Evolutionary conservation across 2,888 invertebrate species (phyloP), one percentile per base, ranked within the genome.

Genomic region (Pecten maximus): DNA sequence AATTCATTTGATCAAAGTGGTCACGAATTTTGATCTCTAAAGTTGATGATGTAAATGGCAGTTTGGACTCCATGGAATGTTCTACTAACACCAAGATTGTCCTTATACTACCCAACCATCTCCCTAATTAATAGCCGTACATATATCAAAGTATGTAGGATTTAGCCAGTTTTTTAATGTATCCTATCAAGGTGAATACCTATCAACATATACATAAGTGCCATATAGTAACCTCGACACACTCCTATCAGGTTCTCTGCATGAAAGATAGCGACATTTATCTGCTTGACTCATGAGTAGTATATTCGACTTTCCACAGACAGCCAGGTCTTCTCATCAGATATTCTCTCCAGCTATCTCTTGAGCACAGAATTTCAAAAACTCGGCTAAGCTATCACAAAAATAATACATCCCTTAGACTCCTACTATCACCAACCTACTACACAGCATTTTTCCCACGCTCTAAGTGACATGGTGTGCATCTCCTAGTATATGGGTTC

Each of bases 381-480:
- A 28, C 74, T 74, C 23, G 74, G 74, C 35, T 74, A 35, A 74
- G 74, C 74, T 74, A 74, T 74, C 74, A 74, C 74, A 74, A 74
- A 74, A 74, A 74, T 74, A 74, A 74, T 35, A 74, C 74, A 74
- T 74, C 74, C 10, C 35, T 74, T 0, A 74, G 74, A 74, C 35
- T 74, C 74, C 23, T 74, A 74, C 74, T 74, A 74, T 28, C 74
- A 28, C 74, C 35, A 28, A 28, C 2, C 74, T 74, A 74, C 74
- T 74, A 74, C 74, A 74, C 74, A 12, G 74, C 74, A 74, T 28
- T 74, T 74, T 74, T 74, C 74, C 74, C 74, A 74, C 74, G 74
- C 74, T 74, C 74, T 74, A 74, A 74, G 74, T 74, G 74, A 74
- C 74, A 74, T 74, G 35, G 74, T 35, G 74, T 35, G 35, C 74